A percentile compares a stretch with the other conserved stretches of the same genome.
Evolutionary conservation across 2,797 vertebrate species (phyloP).

Genomic region (Pipistrellus pygmaeus): DNA sequence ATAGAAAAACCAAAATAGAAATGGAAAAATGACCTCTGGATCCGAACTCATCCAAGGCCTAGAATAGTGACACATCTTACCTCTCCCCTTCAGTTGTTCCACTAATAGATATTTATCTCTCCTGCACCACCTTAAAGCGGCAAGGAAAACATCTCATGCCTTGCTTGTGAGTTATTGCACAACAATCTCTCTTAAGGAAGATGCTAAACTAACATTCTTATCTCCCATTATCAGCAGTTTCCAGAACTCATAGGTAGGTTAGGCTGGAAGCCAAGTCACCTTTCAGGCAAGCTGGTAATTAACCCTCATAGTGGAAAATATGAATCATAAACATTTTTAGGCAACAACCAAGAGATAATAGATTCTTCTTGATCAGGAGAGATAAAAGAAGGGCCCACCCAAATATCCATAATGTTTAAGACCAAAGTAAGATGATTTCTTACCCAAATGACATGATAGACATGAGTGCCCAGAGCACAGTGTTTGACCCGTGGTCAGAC

Average conservation of each 20-base stretch:
- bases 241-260: not conserved
- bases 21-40: slow-evolving; percentile 66
- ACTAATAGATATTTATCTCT: not conserved
- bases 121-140: not conserved
- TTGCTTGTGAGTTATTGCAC: not conserved
- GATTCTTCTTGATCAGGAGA: not conserved
- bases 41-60: slow-evolving; percentile 59
- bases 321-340: not conserved
- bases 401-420: not conserved
- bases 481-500: not conserved
- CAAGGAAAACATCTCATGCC: not conserved
- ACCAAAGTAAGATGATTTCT: slow-evolving; percentile 21
- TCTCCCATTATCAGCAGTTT: not conserved
- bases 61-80: slow-evolving; percentile 63
- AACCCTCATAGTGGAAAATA: slow-evolving; percentile 26
- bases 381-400: not conserved
- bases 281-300: slow-evolving; percentile 36
- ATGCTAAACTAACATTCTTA: not conserved
- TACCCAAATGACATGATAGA: not conserved
- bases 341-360: slow-evolving; percentile 20
- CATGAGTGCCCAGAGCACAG: not conserved
- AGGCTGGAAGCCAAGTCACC: slow-evolving; percentile 3
- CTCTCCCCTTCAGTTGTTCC: slow-evolving; percentile 23
- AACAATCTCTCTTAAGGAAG: not conserved
- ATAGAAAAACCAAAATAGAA: slow-evolving; percentile 78